Evolutionary conservation across 2,113 vertebrate species (phyloP), one percentile per base, ranked within the genome.

Genomic region (Apeltes quadracus): DNA sequence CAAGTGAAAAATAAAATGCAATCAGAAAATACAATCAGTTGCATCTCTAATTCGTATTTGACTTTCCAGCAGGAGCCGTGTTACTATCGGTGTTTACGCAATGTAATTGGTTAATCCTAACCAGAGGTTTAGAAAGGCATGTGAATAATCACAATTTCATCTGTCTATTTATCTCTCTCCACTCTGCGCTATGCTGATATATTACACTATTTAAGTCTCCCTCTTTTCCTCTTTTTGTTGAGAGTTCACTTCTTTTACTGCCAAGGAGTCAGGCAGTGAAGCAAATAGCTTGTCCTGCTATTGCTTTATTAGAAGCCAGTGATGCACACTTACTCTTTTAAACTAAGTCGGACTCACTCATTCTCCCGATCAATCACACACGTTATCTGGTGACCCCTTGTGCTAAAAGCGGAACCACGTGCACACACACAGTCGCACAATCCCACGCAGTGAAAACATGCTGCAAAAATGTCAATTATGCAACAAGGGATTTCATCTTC

Each of bases 281-380:
- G 83, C 76, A 91, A 91, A 92, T 90, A 84, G 81, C 89, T 91
- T 86, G 89, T 90, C 87, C 85, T 62, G 54, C 81, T 89, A 82
- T 87, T 88, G 83, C 84, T 87, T 90, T 82, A 86, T 89, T 83
- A 86, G 84, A 75, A 75, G 73, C 84, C 82, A 69, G 18, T 82
- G 80, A 75, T 86, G 88, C 68, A 69, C 73, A 65, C 54, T n/a
- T 73, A 79, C 75, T 84, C 75, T 72, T 84, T 83, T 72, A 79
- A 75, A 79, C 74, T 82, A 66, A 82, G 79, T 83, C 50, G 25
- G 67, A 78, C 76, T 79, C 61, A 75, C 58, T 90, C 75, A 63
- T 73, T 76, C 66, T 63, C 65, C 80, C 75, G 61, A 79, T 88
- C 82, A 79, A 81, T 85, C 85, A 84, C 44, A 54, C n/a, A 10